Evolutionary conservation across 2,797 vertebrate genomes (phyloP), one percentile per base, ranked within the genome.

Genomic region (Perodicticus potto): DNA sequence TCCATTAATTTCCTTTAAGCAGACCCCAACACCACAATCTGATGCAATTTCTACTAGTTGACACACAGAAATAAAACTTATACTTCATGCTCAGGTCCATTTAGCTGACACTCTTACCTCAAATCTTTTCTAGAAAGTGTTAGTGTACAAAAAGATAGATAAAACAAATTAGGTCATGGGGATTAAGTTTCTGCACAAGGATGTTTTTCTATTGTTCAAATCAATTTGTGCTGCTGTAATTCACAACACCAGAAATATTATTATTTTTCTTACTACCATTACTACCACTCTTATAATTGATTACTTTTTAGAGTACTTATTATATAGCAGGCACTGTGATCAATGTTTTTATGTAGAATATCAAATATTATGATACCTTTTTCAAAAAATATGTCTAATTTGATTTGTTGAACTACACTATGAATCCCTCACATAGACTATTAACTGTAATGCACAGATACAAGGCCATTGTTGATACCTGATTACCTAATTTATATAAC

Each of bases 101-200:
- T 95, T 91, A 80, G 43, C 40, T 91, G 94, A 94, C 67, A 95
- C 19, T 49, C 55, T 88, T 72, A 88, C 29, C 49, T 92, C 69
- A 91, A 74, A 91, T 93, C 37, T 53, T 57, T 92, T 83, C 77
- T 61, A 76, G 57, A 86, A 96, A 93, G 27, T 69, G 53, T 83
- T 85, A 67, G 7, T 74, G 25, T 49, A 81, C 17, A 25, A 91
- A 94, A 86, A 76, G 53, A 61, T 32, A 93, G 63, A 89, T 87
- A 86, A 90, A 95, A 85, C 32, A 89, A 95, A 86, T 86, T 77
- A 87, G 45, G 37, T 72, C 69, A 83, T 6, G 2, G 25, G 80
- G 43, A 88, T 94, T 91, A 80, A 83, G 61, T 53, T 93, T 89
- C 94, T 76, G 3, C n/a, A 32, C 25, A 67, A 92, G 27, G 20